A percentile compares a stretch with the other conserved stretches of the same genome.
phyloP scores from a whole-genome alignment of 1,140 invertebrate genomes.

The Bombus affinis region DNA sequence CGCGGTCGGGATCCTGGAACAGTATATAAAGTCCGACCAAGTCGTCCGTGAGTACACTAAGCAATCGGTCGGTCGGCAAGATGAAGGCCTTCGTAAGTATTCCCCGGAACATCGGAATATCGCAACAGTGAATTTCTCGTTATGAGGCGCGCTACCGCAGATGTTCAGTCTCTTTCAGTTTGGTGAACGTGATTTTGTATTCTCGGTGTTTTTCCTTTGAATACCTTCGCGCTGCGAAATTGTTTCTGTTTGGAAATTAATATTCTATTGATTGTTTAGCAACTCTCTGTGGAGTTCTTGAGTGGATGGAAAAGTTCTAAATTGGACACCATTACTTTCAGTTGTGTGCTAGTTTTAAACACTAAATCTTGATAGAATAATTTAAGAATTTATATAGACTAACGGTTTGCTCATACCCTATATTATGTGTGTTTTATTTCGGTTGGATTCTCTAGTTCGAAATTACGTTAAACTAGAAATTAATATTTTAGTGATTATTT shows the following conservation, averaged over 20 bases:
- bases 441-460: not conserved
- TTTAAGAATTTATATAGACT: not conserved
- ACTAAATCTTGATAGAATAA: not conserved
- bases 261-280: not conserved
- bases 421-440: not conserved
- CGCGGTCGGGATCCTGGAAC: constrained; percentile 77
- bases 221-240: not conserved
- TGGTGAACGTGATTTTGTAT: not conserved
- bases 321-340: too few species aligned
- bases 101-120: constrained; percentile 24
- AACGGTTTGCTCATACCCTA: not conserved
- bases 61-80: constrained; percentile 75
- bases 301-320: too few species aligned
- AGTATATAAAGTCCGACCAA: constrained; percentile 80
- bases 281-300: too few species aligned
- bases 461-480: not conserved
- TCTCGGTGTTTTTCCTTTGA: not conserved
- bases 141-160: not conserved
- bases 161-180: not conserved
- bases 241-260: not conserved
- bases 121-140: constrained; percentile 20
- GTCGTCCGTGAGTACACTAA: constrained; percentile 74
- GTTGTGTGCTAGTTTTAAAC: not conserved
- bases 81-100: constrained; percentile 82
- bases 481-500: not conserved